Evolutionary conservation across 35 echinoderm and acorn worm species (phyloP), one percentile per base, ranked within the genome.

Genomic region (Stichopus chloronotus): DNA sequence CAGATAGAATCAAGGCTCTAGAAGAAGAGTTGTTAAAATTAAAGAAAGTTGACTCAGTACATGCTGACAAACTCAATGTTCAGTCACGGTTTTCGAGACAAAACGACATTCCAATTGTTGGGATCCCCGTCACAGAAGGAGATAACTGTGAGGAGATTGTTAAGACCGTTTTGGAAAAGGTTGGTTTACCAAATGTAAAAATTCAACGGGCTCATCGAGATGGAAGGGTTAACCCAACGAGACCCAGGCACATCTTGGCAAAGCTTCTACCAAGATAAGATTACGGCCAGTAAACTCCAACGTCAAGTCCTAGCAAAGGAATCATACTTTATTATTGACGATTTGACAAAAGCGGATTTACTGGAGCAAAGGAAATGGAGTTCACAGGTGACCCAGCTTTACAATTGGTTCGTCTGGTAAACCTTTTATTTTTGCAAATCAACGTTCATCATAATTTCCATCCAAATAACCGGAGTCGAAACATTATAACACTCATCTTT

Each of bases 221-320:
- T 20, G 82, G 82, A 7, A 85, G 56, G 1, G 56, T 6, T 8
- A n/a, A n/a, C 53, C 4, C 82, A 2, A 20, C 11, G 20, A 85
- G 82, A 19, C 52, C 9, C 22, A 43, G 20, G n/a, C 23, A 43
- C 53, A 85, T 85, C 19, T 13, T 43, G 53, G 53, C n/a, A 56
- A 83, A 83, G 54, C 54, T 83, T 83, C 43, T 83, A 53, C 17
- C 80, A 83, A 1, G 80, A 83, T 43, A 83, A 83, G 24, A 9
- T 83, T 8, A 9, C 4, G 5, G 54, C 54, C 80, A 0, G 5
- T 7, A 43, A 43, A 8, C 25, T 52, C 43, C 3, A 52, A 56
- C 3, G 24, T 9, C 6, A 53, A 53, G 80, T 4, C 54, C 54
- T 6, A 56, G 4, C 6, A 16, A 16, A 8, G 9, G 24, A 83